Evolutionary conservation across 2,113 vertebrate genomes (phyloP), one percentile per base, ranked within the genome.

Genomic region (Turnix velox): DNA sequence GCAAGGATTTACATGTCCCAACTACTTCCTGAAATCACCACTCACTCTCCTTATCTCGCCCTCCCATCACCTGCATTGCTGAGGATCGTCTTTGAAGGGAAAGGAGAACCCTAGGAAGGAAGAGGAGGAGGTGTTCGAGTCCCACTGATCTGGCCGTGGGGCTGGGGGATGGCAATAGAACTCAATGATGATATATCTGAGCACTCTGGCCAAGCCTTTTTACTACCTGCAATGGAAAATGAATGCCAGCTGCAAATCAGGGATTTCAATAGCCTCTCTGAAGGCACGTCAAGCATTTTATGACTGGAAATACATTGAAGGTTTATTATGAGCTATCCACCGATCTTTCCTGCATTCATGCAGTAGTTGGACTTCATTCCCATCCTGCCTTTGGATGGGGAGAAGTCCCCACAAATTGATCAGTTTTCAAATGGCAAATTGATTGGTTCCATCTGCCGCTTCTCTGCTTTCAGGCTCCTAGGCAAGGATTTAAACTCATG

Each of bases 1-100:
- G 95, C 82, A 40, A 95, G 92, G 92, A 96, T 96, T 97, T 97
- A 96, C 93, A 79, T 90, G 90, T 89, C 97, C 97, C 95, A 69
- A 33, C 18, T 68, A 93, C 88, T 92, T 89, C 96, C 96, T 96
- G 91, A 94, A 91, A 94, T 90, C 11, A 4, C 87, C 91, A 94
- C 79, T 91, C 51, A 79, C n/a, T 86, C 86, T 87, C 23, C 37
- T 93, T 93, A 94, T 95, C 94, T 95, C 7, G 0, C 79, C 59
- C 58, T 95, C 42, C 74, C 71, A 86, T 96, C 91, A 93, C 77
- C 84, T 93, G 87, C 87, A 92, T n/a, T 1, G 2, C 14, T 27
- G 57, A 3, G 8, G 91, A 88, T 87, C 49, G 33, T 5, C 7
- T 94, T 87, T 94, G 91, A 95, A 96, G 84, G 77, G 94, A 95